Conservation (phyloP, 2,888 invertebrate genomes). For the Agelastica alni region DNA sequence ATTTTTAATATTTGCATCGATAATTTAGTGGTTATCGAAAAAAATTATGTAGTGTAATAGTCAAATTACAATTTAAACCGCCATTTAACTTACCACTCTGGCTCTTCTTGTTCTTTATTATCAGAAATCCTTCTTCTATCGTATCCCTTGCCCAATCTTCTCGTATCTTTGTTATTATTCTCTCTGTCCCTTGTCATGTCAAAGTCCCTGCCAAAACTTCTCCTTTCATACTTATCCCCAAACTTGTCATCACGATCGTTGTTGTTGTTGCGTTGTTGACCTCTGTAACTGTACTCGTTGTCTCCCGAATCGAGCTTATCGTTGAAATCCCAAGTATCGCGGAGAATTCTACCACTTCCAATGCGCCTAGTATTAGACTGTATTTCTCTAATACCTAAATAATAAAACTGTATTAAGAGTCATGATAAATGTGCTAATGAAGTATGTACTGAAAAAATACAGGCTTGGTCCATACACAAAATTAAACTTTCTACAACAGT, state of each 20-base stretch:
- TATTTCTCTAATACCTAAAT: conserved; percentile 41
- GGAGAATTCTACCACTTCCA: conserved; percentile 84
- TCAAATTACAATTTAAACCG: too few species aligned
- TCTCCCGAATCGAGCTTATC: conserved; percentile 40
- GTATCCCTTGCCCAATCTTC: conserved; percentile 44
- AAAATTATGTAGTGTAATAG: too few species aligned
- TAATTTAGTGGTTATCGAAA: too few species aligned
- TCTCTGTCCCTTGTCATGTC: conserved; percentile 50
- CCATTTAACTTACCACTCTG: conserved; percentile 38
- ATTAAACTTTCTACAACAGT: too few species aligned
- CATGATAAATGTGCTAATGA: too few species aligned
- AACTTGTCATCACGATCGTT: conserved; percentile 35
- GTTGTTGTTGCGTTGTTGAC: conserved; percentile 38
- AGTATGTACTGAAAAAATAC: too few species aligned
- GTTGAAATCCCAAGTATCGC: conserved; percentile 45
- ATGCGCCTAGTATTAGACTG: conserved; percentile 64
- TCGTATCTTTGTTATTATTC: conserved; percentile 33
- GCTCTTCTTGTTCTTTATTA: conserved; percentile 57
- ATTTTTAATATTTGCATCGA: too few species aligned
- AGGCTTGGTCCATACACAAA: too few species aligned
- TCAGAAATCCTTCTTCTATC: conserved; percentile 45
- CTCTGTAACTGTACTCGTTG: conserved; percentile 38
- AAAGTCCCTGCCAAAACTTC: conserved; percentile 62
- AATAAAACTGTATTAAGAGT: too few species aligned
- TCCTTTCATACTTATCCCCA: conserved; percentile 34